Evolutionary conservation across 2,888 invertebrate species (phyloP), one percentile per base, ranked within the genome.

Genomic region (Clepsis dumicolana): DNA sequence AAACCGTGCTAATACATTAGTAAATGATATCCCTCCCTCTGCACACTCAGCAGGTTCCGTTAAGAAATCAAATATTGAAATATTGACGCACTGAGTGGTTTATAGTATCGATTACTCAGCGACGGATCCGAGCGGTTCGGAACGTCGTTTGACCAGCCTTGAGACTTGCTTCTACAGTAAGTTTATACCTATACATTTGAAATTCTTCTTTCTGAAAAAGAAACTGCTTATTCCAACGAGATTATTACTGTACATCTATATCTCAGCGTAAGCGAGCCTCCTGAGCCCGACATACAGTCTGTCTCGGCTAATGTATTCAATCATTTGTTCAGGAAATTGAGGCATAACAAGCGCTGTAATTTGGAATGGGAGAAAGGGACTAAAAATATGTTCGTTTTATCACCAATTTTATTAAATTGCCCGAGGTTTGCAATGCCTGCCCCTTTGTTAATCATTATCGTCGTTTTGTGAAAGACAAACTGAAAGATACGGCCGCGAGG

Each of bases 111-210:
- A 80, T 82, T 79, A 77, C 73, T 48, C 64, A 65, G 72, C 70
- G 80, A 79, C 80, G 77, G 74, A 79, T 81, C 78, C 57, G 65
- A 80, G 80, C 81, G 77, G 84, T 82, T 83, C 62, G 63, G 75
- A 75, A 79, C 78, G 73, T 76, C 70, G 56, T 65, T 64, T 61
- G 71, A 66, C 73, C 71, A 73, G 65, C 72, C 76, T 73, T 73
- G 73, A 44, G 60, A 52, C 65, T 38, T 48, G 10, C 18, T 48
- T 48, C 21, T 21, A 21, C 21, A 21, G 35, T 64, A 14, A 48
- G 21, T 50, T 50, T 16, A 56, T 25, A 14, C 32, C 35, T 64
- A 56, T 65, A 64, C 16, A 64, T 27, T 63, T 25, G 18, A 56
- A 57, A 64, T 10, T 16, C 41, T 27, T 56, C 41, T 48, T 48